Conservation (phyloP, 2,888 invertebrate species). For the Andricus quercusramuli region DNA sequence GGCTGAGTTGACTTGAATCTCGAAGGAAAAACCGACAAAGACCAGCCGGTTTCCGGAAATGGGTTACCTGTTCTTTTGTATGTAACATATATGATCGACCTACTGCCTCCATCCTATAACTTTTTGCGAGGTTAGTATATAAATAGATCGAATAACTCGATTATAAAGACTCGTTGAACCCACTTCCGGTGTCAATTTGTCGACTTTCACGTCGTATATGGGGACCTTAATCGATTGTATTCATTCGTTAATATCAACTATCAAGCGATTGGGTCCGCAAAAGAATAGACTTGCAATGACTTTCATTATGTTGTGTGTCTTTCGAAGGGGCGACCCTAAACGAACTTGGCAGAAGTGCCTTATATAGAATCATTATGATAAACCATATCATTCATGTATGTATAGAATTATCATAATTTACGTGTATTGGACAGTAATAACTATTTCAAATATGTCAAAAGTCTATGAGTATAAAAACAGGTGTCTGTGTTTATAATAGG, state of each 20-base stretch:
- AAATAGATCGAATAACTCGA: slow-evolving; percentile 6
- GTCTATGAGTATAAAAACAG: no score
- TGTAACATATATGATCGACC: slow-evolving; percentile 7
- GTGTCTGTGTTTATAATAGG: no score
- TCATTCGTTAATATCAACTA: not conserved
- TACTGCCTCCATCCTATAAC: slow-evolving; percentile 15
- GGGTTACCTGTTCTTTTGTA: slow-evolving; percentile 49
- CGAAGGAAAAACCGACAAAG: slow-evolving; percentile 19
- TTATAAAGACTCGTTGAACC: not conserved
- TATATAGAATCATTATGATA: not conserved
- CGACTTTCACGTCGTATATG: slow-evolving; percentile 43
- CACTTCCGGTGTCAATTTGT: slow-evolving; percentile 51
- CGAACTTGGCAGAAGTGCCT: not conserved
- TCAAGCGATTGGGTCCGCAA: not conserved
- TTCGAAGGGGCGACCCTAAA: not conserved
- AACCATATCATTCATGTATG: no score
- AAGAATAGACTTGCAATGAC: not conserved
- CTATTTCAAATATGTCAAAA: no score
- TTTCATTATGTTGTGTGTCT: not conserved
- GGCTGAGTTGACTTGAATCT: no score
- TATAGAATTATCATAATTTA: no score
- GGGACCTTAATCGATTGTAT: not conserved
- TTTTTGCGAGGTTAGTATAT: slow-evolving; percentile 11
- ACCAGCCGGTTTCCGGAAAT: slow-evolving; percentile 65
- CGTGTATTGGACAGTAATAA: no score